Conservation (phyloP, 2,888 invertebrate species). For the Charanyca ferruginea region DNA sequence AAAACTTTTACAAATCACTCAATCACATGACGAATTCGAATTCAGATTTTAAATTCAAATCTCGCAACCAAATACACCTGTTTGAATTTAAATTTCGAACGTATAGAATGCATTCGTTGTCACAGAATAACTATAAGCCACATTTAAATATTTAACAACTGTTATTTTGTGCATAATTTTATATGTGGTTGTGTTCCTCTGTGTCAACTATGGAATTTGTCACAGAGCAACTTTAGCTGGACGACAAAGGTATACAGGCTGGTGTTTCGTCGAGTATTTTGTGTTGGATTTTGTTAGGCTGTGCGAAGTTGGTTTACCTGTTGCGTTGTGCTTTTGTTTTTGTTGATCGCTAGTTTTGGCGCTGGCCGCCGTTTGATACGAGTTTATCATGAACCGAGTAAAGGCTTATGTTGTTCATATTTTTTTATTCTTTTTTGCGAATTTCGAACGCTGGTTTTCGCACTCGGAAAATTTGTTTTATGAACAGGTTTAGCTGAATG, state of each 20-base stretch:
- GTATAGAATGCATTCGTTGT: conserved; percentile 58
- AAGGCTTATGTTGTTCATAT: conserved; percentile 63
- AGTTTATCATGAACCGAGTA: conserved; percentile 70
- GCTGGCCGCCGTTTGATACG: conserved; percentile 74
- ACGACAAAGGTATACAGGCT: conserved; percentile 6
- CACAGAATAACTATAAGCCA: conserved; percentile 52
- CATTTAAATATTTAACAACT: conserved; percentile 43
- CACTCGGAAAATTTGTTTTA: conserved; percentile 62
- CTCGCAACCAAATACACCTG: conserved; percentile 63
- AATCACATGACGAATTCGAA: conserved; percentile 32
- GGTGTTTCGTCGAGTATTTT: conserved; percentile 14
- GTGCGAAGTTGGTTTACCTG: conserved; percentile 74
- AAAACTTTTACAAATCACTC: conserved; percentile 16
- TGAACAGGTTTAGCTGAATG: conserved; percentile 55
- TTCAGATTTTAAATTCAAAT: conserved; percentile 63
- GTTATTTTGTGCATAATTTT: conserved; percentile 36
- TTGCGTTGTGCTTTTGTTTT: conserved; percentile 83
- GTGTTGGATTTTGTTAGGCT: conserved; percentile 35
- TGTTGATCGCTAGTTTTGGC: conserved; percentile 82
- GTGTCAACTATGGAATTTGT: conserved; percentile 57
- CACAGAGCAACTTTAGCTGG: conserved; percentile 40
- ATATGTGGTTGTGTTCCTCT: conserved; percentile 45
- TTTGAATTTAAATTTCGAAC: conserved; percentile 62
- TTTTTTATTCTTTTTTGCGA: conserved; percentile 57
- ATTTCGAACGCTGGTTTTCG: conserved; percentile 59